Conservation (phyloP, 1,140 invertebrate genomes). For the Cardiocondyla obscurior region DNA sequence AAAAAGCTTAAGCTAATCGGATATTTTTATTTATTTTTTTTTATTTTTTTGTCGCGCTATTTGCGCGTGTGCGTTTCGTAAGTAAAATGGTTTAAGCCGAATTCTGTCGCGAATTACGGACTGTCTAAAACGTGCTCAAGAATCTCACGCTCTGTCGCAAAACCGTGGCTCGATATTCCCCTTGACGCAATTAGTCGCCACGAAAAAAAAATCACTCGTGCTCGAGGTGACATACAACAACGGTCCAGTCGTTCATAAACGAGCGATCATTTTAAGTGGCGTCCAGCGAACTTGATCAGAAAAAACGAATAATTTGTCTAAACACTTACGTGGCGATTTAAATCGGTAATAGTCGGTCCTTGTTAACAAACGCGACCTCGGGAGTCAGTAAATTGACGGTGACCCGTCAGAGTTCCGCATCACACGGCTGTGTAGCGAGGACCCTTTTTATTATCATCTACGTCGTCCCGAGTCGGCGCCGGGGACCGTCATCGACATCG, state of each 20-base stretch:
- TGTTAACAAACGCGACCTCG: conserved; percentile 36
- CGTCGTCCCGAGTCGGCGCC: conserved; percentile 63
- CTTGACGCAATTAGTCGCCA: conserved; percentile 21
- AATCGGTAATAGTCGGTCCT: background rate
- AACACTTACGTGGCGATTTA: conserved; percentile 26
- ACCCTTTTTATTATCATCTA: conserved; percentile 35
- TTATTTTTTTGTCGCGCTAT: no score
- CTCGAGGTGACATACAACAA: background rate
- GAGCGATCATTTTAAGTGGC: background rate
- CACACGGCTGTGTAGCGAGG: conserved; percentile 50
- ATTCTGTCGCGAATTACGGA: conserved; percentile 3
- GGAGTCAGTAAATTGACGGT: conserved; percentile 17
- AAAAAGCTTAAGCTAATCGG: conserved; percentile 10
- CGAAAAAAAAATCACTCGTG: conserved; percentile 35
- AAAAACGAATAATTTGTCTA: background rate
- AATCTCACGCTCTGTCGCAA: conserved; percentile 14
- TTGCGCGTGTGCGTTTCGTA: conserved; percentile 10
- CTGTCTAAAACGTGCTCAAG: background rate
- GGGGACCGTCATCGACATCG: conserved; percentile 65
- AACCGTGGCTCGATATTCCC: background rate
- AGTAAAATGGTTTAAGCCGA: conserved; percentile 16
- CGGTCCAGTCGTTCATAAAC: background rate
- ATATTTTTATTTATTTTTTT: no score
- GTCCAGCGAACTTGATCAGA: background rate
- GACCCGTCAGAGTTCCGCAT: conserved; percentile 20